Percentiles rank a stretch among this genome's conserved stretches.
Conservation (phyloP, 2,113 vertebrate genomes). For the Thalassoma bifasciatum region DNA sequence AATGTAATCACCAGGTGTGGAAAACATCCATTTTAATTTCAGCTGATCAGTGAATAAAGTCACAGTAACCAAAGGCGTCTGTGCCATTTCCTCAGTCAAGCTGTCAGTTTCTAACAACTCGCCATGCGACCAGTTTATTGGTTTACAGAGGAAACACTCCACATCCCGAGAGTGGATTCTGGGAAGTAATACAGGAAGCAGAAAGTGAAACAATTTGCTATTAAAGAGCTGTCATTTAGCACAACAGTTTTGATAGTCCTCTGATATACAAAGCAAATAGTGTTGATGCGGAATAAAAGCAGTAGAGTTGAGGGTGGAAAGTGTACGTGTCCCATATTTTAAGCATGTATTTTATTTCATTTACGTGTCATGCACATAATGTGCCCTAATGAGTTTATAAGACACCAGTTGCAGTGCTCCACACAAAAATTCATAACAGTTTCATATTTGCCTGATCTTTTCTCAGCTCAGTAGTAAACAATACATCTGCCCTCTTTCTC, state of each 20-base stretch:
- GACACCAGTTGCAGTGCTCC: too few species aligned
- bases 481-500: too few species aligned
- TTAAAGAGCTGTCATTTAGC: neutral
- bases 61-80: neutral
- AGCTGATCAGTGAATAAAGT: neutral
- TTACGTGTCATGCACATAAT: too few species aligned
- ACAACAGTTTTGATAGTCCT: neutral
- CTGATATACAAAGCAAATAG: neutral
- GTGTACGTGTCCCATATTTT: too few species aligned
- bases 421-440: too few species aligned
- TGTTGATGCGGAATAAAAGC: neutral
- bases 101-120: neutral
- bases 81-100: neutral
- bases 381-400: too few species aligned
- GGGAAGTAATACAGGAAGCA: slow-evolving; percentile 63
- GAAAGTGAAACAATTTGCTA: slow-evolving; percentile 50
- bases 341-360: too few species aligned
- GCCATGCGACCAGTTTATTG: slow-evolving; percentile 33
- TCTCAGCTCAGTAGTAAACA: too few species aligned
- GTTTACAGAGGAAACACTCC: slow-evolving; percentile 60
- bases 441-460: too few species aligned
- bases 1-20: neutral
- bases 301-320: neutral
- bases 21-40: neutral
- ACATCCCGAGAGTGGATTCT: slow-evolving; percentile 36